Base-by-base conservation (phyloP, 1,140 invertebrate genomes). In the Hyposmocoma kahamanoa region DNA sequence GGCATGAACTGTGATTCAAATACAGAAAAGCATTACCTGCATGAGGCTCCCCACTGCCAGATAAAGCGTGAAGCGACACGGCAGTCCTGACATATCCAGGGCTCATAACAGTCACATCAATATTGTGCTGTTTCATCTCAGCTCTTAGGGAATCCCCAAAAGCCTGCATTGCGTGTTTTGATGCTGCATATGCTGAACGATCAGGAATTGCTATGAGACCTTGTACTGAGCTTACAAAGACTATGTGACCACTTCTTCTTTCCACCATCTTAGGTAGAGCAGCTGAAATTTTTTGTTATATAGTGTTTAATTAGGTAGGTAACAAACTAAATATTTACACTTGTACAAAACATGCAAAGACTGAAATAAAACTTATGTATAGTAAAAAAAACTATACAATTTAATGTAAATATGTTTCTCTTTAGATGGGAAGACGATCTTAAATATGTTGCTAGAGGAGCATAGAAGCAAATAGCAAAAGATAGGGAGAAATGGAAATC, bases 121-220 rank as follows among this genome's bases (percentile, higher is more conserved):
- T 89, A 67, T 94, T 92, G 58, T 92, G 85, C 38, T 90, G 81
- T 20, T 86, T 72, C 59, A 97, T 87, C 89, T 97, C 96, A 18
- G 95, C 91, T 67, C 95, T 84, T 11, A 96, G 77, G n/a, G 89
- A 89, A 83, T 97, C 96, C 48, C 91, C 92, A 87, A 96, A 96
- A 21, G 94, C 95, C 88, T 96, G 94, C 13, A 98, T 67, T 1
- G 97, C 97, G 88, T 98, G 96, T 87, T 99, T 99, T 0, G 97
- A 97, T 15, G 97, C 96, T 51, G 93, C 90, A 88, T 99, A 98
- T 1, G 95, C 92, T 22, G 94, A 94, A 53, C 95, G 91, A 72
- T 93, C 93, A 28, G 97, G 97, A 66, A 98, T 90, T 3, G 95
- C 92, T 46, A 99, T 91, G 72, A 94, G 92, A 34, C 96, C 96